A percentile compares a stretch with the other conserved stretches of the same genome.
These are phyloP conservation scores for Limnephilus auricula DNA, from an alignment of 2,888 invertebrate genomes.

Conservation along the genomic window DNA sequence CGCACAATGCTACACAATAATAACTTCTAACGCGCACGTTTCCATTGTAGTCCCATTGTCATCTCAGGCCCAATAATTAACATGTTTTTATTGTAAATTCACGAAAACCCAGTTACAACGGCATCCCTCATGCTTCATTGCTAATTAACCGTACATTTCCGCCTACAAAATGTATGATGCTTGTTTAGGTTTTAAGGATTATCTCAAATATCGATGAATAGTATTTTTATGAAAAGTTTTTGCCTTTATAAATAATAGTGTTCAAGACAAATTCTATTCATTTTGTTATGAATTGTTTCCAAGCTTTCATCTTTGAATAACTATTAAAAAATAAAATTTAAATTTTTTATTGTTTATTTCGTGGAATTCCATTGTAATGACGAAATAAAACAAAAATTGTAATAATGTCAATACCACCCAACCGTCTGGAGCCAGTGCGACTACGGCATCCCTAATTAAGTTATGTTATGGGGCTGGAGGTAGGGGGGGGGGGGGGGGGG, in stretches of 20 bases:
- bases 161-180: neutral
- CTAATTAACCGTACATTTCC: constrained; percentile 24
- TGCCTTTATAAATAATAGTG: neutral
- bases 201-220: constrained; percentile 30
- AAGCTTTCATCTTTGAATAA: neutral
- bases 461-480: no score
- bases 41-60: constrained; percentile 45
- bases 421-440: no score
- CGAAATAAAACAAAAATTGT: no score
- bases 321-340: neutral
- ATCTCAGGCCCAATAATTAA: constrained; percentile 23
- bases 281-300: neutral
- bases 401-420: no score
- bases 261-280: neutral
- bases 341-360: no score
- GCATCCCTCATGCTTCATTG: neutral
- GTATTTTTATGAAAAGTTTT: neutral
- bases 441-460: no score
- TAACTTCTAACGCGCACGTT: constrained; percentile 42
- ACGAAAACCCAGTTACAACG: neutral
- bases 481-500: no score
- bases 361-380: no score
- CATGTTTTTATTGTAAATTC: constrained; percentile 42
- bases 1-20: constrained; percentile 18
- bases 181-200: constrained; percentile 13